Evolutionary conservation across 2,797 vertebrate genomes (phyloP).

Genomic region (Pelodytes ibericus): DNA sequence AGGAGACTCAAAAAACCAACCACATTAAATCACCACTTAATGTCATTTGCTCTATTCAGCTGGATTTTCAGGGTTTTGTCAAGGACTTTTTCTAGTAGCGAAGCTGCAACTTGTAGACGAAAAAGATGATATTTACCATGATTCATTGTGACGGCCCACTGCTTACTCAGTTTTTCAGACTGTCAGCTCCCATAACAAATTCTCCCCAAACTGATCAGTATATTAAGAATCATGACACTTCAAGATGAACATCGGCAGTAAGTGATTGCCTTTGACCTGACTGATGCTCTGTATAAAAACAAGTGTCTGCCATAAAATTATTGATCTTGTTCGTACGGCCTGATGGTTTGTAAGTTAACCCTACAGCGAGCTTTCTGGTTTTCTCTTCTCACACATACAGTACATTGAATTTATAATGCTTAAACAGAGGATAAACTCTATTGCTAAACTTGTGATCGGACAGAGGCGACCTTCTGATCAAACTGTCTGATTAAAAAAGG

Average conservation of each 20-base stretch:
- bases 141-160: neutral
- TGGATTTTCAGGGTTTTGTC: neutral
- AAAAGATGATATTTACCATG: neutral
- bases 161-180: conserved; percentile 19
- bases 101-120: conserved; percentile 2
- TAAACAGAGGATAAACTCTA: too few relatives aligned
- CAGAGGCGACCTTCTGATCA: too few relatives aligned
- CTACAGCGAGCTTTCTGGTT: neutral
- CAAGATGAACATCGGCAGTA: neutral
- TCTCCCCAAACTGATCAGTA: conserved; percentile 13
- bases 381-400: neutral
- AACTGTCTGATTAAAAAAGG: too few relatives aligned
- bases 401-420: too few relatives aligned
- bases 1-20: neutral
- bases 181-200: conserved; percentile 11
- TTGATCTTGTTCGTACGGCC: conserved; percentile 3
- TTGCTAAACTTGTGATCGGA: too few relatives aligned
- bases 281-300: conserved; percentile 8
- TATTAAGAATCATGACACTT: conserved; percentile 7
- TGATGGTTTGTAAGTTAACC: neutral
- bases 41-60: neutral
- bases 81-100: conserved; percentile 7
- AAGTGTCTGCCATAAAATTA: conserved; percentile 8
- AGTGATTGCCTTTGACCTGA: conserved; percentile 17
- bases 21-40: neutral